Percentiles rank a stretch among this genome's conserved stretches.
Conservation (phyloP, 2,888 invertebrate species). For the Baccha elongata region DNA sequence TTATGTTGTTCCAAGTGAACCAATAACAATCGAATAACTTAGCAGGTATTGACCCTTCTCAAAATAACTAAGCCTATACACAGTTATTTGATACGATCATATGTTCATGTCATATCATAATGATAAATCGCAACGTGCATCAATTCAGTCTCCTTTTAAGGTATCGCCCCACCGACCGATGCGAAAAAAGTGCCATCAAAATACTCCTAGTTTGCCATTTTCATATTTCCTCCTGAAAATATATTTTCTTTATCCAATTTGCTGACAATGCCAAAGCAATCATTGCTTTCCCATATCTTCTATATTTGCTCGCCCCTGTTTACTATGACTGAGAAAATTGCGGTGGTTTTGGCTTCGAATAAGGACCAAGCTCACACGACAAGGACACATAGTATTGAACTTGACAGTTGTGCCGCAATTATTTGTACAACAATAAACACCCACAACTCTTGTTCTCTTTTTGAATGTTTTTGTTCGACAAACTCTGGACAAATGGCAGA, state of each 20-base stretch:
- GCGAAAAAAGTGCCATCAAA: background rate
- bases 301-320: background rate
- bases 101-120: slow-evolving; percentile 49
- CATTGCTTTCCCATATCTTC: slow-evolving; percentile 42
- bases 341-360: slow-evolving; percentile 12
- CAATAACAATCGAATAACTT: too few species aligned
- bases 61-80: too few species aligned
- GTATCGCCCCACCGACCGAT: background rate
- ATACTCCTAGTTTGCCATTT: slow-evolving; percentile 6
- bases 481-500: background rate
- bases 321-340: slow-evolving; percentile 1
- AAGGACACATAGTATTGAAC: slow-evolving; percentile 23
- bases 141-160: slow-evolving; percentile 49
- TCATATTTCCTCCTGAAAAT: slow-evolving; percentile 3
- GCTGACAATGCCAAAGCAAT: slow-evolving; percentile 64
- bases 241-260: slow-evolving; percentile 30
- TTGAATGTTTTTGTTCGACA: slow-evolving; percentile 38
- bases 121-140: slow-evolving; percentile 64
- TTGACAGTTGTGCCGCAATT: slow-evolving; percentile 72
- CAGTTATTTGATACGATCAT: slow-evolving; percentile 19
- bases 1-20: too few species aligned
- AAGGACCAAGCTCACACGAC: slow-evolving; percentile 11
- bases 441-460: slow-evolving; percentile 61
- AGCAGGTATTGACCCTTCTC: too few species aligned
- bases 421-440: slow-evolving; percentile 73